Base-by-base conservation (phyloP, 2,113 vertebrate species). In the Pica pica region DNA sequence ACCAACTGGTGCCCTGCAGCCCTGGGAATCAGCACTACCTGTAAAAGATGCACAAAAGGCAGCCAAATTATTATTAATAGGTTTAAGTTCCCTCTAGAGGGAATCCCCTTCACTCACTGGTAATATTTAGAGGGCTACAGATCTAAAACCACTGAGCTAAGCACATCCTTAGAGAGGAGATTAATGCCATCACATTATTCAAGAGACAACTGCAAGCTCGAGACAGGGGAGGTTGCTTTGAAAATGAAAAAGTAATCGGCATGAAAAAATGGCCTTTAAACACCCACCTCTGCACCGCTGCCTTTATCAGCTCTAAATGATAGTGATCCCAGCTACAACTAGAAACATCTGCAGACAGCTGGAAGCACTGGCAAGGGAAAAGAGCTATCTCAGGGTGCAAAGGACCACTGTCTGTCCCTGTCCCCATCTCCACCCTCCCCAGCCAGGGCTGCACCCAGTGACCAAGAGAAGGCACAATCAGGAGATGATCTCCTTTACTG, bases 101-200 rank as follows among this genome's bases (percentile, higher is more conserved):
- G 80, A 96, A 92, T 74, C 64, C 76, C 83, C 60, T 93, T 93
- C 76, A 53, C 39, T 92, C 73, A 2, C 31, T 75, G 60, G 76
- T 44, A 81, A 90, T 78, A 94, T 90, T 92, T 86, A 92, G 81
- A 89, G 70, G 92, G 75, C 70, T 94, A 78, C 49, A 91, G 86
- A 86, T 89, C 71, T 89, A 86, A 95, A 95, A 94, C 55, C 85
- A 92, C 88, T 50, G 86, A 92, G 69, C 86, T 90, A 95, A 97
- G 92, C 94, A 87, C 0, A 0, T 80, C 94, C 69, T 91, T 64
- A 67, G 89, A 95, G 76, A 85, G 44, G 37, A 95, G 81, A 93
- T 87, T 92, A 93, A 83, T 80, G 82, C 71, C 85, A 90, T 31
- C 82, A 65, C 39, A 78, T 92, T 89, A 90, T 88, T 89, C 59